Base-by-base conservation (phyloP, 37 sponge, comb jelly and placozoan species). In the Mnemiopsis leidyi region DNA sequence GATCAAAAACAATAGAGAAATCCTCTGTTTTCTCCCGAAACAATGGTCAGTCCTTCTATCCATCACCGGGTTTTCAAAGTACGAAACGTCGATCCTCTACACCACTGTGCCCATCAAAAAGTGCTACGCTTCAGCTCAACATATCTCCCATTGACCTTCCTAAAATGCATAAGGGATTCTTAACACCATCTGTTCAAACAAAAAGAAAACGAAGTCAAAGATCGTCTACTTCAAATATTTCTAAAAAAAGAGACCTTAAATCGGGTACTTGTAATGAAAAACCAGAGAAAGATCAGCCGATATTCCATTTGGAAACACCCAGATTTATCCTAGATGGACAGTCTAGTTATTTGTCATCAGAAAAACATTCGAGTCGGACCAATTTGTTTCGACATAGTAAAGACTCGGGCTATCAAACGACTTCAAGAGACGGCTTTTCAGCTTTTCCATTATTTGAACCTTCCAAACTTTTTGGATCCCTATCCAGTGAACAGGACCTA, bases 1-100 rank as follows among this genome's bases (percentile, higher is more conserved):
- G n/a, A n/a, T n/a, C n/a, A n/a, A n/a, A n/a, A n/a, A n/a, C n/a
- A n/a, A n/a, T n/a, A n/a, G n/a, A n/a, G n/a, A n/a, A n/a, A n/a
- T n/a, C n/a, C n/a, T n/a, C n/a, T n/a, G n/a, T n/a, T n/a, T n/a
- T n/a, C n/a, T n/a, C n/a, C n/a, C n/a, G n/a, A n/a, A n/a, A n/a
- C n/a, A n/a, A n/a, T n/a, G n/a, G n/a, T n/a, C n/a, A n/a, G n/a
- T n/a, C n/a, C n/a, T n/a, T n/a, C n/a, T n/a, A n/a, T n/a, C n/a
- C n/a, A n/a, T n/a, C n/a, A n/a, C n/a, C n/a, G n/a, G n/a, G n/a
- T n/a, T n/a, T n/a, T n/a, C n/a, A n/a, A n/a, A n/a, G n/a, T n/a
- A n/a, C n/a, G 5, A 85, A n/a, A 3, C 90, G 61, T 38, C 33
- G 40, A 5, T 85, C 61, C 23, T 85, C 90, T 16, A 85, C 90